These are phyloP conservation scores for Saturnia pavonia DNA, from an alignment of 2,888 invertebrate species.

Conservation along the genomic window DNA sequence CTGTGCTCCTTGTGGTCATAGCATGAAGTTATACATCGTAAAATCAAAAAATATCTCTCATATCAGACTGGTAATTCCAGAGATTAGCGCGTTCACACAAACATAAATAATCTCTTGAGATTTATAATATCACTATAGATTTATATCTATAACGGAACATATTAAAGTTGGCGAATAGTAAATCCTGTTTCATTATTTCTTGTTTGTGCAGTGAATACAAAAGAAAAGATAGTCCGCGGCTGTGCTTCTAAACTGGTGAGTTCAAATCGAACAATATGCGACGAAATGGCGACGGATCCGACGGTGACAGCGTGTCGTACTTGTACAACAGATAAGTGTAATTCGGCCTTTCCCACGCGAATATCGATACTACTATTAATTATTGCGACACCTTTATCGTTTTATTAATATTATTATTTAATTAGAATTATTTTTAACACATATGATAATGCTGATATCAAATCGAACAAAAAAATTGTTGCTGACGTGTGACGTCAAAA, in stretches of 20 bases:
- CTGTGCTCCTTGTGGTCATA: too few relatives aligned
- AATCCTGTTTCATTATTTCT: not conserved
- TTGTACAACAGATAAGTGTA: constrained; percentile 14
- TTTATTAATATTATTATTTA: not conserved
- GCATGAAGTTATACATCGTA: too few relatives aligned
- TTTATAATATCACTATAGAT: not conserved
- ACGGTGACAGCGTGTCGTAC: not conserved
- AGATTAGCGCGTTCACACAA: too few relatives aligned
- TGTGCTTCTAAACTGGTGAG: not conserved
- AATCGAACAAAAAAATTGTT: not conserved
- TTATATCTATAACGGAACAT: not conserved
- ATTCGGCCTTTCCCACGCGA: not conserved
- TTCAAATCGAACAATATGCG: not conserved
- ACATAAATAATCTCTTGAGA: too few relatives aligned
- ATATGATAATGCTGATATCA: not conserved
- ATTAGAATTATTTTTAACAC: not conserved
- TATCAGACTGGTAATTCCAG: too few relatives aligned
- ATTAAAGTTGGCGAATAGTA: not conserved
- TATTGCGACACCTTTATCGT: not conserved
- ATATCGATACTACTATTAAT: not conserved
- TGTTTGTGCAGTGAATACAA: not conserved
- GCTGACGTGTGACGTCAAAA: not conserved
- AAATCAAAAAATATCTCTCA: too few relatives aligned
- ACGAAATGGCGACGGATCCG: not conserved
- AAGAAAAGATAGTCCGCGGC: not conserved